Evolutionary conservation across 2,797 vertebrate species (phyloP).

Genomic region (Amphiprion clarkii): DNA sequence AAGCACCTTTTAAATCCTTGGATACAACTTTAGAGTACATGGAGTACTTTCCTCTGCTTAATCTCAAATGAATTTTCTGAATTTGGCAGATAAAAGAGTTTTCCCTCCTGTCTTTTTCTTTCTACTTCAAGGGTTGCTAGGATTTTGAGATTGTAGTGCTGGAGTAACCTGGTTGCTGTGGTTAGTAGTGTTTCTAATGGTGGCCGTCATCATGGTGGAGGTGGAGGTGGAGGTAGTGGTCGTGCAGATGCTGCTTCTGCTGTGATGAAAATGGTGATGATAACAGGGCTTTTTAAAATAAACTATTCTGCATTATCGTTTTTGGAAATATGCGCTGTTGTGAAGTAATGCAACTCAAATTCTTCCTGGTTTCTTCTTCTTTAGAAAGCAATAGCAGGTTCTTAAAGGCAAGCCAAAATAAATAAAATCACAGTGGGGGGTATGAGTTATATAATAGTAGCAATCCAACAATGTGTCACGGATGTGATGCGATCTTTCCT

Average conservation of each 20-base stretch:
- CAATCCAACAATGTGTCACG: not conserved
- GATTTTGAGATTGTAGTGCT: constrained; percentile 10
- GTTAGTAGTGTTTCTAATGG: too few relatives aligned
- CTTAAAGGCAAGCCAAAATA: not conserved
- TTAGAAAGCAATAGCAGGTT: not conserved
- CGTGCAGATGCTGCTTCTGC: not conserved
- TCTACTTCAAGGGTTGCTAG: not conserved
- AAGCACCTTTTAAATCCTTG: constrained; percentile 7
- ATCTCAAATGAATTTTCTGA: constrained; percentile 25
- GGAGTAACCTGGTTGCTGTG: not conserved
- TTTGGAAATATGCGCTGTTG: constrained; percentile 1
- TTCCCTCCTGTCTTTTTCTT: not conserved
- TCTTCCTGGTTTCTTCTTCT: not conserved
- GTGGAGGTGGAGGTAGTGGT: too few relatives aligned
- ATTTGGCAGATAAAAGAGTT: not conserved
- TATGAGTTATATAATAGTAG: not conserved
- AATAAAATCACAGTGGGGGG: constrained; percentile 1
- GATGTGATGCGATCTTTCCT: not conserved
- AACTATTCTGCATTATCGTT: not conserved
- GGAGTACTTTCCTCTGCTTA: constrained; percentile 1
- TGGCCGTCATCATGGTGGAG: not conserved
- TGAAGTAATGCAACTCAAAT: not conserved
- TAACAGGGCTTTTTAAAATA: not conserved
- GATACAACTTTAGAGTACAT: not conserved
- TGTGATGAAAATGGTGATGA: constrained; percentile 4